Evolutionary conservation across 2,113 vertebrate species (phyloP).

Genomic region (Syrrhaptes paradoxus): DNA sequence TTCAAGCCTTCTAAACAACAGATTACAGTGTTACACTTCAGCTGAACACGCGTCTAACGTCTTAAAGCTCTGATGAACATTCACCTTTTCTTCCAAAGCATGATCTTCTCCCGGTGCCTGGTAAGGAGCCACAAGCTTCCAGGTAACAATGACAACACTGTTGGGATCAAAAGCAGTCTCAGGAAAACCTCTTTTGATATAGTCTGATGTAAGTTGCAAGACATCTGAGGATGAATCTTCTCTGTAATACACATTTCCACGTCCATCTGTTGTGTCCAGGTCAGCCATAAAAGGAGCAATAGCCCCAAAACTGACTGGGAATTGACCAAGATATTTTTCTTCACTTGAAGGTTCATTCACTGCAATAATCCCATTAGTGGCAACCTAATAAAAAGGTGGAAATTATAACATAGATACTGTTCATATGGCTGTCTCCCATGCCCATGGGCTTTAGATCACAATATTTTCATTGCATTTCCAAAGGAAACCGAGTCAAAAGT

Average conservation of each 20-base stretch:
- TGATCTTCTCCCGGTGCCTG: slow-evolving; percentile 54
- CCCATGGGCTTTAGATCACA: not conserved
- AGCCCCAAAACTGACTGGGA: slow-evolving; percentile 84
- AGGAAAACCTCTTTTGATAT: slow-evolving; percentile 84
- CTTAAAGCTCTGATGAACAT: not conserved
- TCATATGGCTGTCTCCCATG: not conserved
- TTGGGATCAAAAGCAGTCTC: slow-evolving; percentile 75
- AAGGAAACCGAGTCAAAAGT: not conserved
- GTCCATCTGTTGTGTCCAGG: slow-evolving; percentile 84
- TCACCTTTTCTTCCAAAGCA: slow-evolving; percentile 77
- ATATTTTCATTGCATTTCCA: not conserved
- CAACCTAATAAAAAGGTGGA: slow-evolving; percentile 75
- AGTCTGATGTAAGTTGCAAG: slow-evolving; percentile 71
- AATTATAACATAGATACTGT: not conserved
- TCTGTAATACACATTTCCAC: slow-evolving; percentile 84
- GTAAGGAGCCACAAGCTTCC: slow-evolving; percentile 80
- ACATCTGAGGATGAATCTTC: slow-evolving; percentile 80
- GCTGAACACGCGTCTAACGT: not conserved
- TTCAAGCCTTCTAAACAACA: not conserved
- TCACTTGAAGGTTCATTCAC: slow-evolving; percentile 76
- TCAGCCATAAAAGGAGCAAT: slow-evolving; percentile 88
- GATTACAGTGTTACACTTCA: not conserved
- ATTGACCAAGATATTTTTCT: slow-evolving; percentile 80
- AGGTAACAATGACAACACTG: slow-evolving; percentile 83
- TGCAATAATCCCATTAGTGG: slow-evolving; percentile 90